phyloP scores from a whole-genome alignment of 2,113 vertebrate genomes.

The Pangasianodon gigas region DNA sequence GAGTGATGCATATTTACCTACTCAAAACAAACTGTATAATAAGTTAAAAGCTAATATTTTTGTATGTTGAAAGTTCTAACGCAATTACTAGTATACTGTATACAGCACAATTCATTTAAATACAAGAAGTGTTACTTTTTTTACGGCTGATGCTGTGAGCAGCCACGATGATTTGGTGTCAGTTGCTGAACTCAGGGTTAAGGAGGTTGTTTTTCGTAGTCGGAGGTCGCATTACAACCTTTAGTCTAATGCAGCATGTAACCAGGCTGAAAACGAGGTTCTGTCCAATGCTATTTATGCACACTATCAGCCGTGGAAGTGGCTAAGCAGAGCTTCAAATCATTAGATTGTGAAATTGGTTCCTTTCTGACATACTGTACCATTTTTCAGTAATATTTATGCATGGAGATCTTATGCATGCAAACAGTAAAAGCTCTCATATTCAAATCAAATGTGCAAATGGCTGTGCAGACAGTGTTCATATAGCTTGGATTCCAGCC shows the following conservation, averaged over 20 bases:
- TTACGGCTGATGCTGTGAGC: background rate
- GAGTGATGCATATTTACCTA: background rate
- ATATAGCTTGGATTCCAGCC: background rate
- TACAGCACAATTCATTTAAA: background rate
- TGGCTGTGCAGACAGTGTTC: background rate
- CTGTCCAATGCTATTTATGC: background rate
- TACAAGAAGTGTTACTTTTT: background rate
- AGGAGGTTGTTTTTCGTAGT: background rate
- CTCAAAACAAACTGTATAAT: background rate
- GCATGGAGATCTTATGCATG: background rate
- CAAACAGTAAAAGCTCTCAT: background rate
- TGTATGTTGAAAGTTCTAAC: background rate
- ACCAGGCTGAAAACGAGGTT: background rate
- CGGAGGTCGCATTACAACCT: background rate
- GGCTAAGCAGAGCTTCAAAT: background rate
- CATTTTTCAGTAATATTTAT: background rate
- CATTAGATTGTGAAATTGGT: background rate
- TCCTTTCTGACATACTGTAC: conserved; percentile 9
- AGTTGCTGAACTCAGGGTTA: background rate
- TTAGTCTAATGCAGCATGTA: background rate
- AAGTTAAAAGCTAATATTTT: background rate
- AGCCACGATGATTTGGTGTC: background rate
- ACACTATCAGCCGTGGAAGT: background rate
- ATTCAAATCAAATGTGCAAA: background rate
- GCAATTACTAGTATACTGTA: no score